Evolutionary conservation across 2,888 invertebrate genomes (phyloP).

Genomic region (Heteropelma amictum): DNA sequence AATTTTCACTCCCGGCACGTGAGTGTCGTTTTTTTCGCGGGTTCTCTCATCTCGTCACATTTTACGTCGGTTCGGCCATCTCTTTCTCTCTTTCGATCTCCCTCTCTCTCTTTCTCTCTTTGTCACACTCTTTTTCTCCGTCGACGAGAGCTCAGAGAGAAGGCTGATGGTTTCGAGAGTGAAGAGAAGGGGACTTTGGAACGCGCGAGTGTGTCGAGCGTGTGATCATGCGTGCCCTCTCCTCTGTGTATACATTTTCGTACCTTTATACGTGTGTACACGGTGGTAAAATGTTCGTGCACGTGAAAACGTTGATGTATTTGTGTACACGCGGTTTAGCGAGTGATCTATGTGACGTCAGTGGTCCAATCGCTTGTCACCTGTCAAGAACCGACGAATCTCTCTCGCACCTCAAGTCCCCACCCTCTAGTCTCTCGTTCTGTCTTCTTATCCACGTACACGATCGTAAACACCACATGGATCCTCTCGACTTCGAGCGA

Average conservation of each 20-base stretch:
- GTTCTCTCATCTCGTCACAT: conserved; percentile 17
- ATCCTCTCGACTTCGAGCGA: too few species aligned
- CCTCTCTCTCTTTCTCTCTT: neutral
- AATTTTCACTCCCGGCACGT: neutral
- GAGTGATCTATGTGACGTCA: conserved; percentile 75
- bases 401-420: conserved; percentile 55
- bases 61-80: conserved; percentile 7
- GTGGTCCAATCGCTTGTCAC: conserved; percentile 75
- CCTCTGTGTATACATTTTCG: conserved; percentile 12
- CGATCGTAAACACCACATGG: too few species aligned
- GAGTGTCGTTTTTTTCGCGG: conserved; percentile 35
- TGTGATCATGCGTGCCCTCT: conserved; percentile 57
- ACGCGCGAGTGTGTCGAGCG: conserved; percentile 48
- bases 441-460: neutral
- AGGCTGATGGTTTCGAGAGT: conserved; percentile 25
- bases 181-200: conserved; percentile 7
- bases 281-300: neutral
- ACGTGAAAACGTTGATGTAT: conserved; percentile 48
- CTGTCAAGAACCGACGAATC: conserved; percentile 70
- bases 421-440: neutral
- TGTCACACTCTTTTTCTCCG: conserved; percentile 12
- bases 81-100: neutral
- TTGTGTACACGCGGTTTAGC: conserved; percentile 63
- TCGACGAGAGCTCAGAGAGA: conserved; percentile 16
- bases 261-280: neutral